Conservation (phyloP, 2,888 invertebrate genomes). For the Epirrita christyi region DNA sequence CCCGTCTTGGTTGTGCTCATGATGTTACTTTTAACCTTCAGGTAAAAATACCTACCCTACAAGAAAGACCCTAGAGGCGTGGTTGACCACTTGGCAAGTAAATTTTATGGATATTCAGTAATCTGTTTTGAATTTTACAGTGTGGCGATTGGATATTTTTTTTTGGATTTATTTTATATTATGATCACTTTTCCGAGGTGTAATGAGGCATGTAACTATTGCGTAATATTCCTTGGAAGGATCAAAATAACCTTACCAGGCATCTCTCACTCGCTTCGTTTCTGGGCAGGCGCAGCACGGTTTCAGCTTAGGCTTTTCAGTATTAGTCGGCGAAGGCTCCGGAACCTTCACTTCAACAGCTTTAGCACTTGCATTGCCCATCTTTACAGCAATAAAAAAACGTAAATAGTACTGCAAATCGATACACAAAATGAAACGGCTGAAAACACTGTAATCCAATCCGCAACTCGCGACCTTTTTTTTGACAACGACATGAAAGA, state of each 20-base stretch:
- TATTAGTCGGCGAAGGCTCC: conserved; percentile 61
- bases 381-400: conserved; percentile 14
- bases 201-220: conserved; percentile 8
- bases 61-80: too few species aligned
- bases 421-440: conserved; percentile 12
- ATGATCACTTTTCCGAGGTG: neutral
- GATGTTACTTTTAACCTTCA: too few species aligned
- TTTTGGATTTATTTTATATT: neutral
- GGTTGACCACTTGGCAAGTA: too few species aligned
- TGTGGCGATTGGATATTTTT: neutral
- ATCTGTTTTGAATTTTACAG: neutral
- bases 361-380: conserved; percentile 67
- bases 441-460: too few species aligned
- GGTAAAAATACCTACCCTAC: too few species aligned
- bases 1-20: too few species aligned
- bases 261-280: conserved; percentile 95
- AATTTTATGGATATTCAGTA: neutral
- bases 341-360: conserved; percentile 65
- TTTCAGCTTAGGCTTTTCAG: conserved; percentile 92
- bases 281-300: conserved; percentile 99
- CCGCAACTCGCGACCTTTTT: neutral
- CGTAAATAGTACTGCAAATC: conserved; percentile 7
- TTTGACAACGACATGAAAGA: conserved; percentile 1
- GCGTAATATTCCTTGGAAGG: conserved; percentile 33
- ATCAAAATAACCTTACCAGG: conserved; percentile 88